Evolutionary conservation across 2,888 invertebrate genomes (phyloP).

Genomic region (Podotricha telesiphe): DNA sequence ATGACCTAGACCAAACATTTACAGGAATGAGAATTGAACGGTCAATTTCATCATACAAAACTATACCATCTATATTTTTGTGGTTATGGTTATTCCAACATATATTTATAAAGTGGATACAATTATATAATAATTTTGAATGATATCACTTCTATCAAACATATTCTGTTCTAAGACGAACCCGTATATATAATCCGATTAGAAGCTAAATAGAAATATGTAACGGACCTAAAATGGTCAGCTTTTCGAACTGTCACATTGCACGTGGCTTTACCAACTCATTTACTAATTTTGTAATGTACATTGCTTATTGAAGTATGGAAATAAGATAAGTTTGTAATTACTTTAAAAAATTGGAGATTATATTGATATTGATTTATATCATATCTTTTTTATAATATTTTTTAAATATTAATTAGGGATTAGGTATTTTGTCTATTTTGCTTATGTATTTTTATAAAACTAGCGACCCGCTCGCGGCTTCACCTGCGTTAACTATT

Average conservation of each 20-base stretch:
- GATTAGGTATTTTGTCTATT: too few relatives aligned
- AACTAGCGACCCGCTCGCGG: too few relatives aligned
- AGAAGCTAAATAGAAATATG: slow-evolving; percentile 65
- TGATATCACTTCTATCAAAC: neutral
- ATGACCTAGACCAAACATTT: too few relatives aligned
- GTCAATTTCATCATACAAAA: too few relatives aligned
- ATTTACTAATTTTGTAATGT: slow-evolving; percentile 42
- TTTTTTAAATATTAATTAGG: neutral
- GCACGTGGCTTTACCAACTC: slow-evolving; percentile 45
- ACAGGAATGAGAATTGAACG: too few relatives aligned
- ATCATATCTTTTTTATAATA: neutral
- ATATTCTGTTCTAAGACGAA: slow-evolving; percentile 1
- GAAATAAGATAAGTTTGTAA: neutral
- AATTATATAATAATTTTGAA: neutral
- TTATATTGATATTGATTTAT: neutral
- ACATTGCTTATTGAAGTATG: slow-evolving; percentile 21
- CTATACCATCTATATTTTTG: too few relatives aligned
- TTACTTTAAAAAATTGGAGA: neutral
- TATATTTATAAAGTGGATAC: neutral
- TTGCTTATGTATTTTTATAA: too few relatives aligned
- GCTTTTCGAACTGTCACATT: slow-evolving; percentile 47
- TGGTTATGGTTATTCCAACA: neutral
- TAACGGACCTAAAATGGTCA: slow-evolving; percentile 55
- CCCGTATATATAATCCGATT: slow-evolving; percentile 69
- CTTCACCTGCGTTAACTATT: too few relatives aligned